These are phyloP conservation scores for Daphoenositta chrysoptera DNA, from an alignment of 2,113 vertebrate species.

Conservation along the genomic window DNA sequence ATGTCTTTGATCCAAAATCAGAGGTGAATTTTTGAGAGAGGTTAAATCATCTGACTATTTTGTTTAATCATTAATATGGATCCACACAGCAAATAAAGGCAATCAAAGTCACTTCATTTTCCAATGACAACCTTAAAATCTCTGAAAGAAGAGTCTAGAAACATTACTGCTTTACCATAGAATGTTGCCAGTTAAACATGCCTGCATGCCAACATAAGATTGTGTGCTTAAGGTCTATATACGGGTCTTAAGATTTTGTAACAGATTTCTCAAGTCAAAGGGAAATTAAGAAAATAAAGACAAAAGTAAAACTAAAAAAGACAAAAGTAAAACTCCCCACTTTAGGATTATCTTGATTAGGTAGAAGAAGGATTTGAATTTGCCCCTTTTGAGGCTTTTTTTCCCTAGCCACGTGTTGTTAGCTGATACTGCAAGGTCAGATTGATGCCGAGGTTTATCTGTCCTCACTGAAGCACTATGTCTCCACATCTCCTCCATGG, in stretches of 20 bases:
- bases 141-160: neutral
- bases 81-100: neutral
- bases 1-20: slow-evolving; percentile 57
- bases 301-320: neutral
- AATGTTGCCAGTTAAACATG: neutral
- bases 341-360: neutral
- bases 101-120: slow-evolving; percentile 11
- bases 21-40: slow-evolving; percentile 51
- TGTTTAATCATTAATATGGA: slow-evolving; percentile 26
- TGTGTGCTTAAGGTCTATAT: neutral
- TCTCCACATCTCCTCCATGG: neutral
- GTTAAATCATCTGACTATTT: slow-evolving; percentile 18
- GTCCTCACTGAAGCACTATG: neutral
- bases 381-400: neutral
- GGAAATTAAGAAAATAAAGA: neutral
- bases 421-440: neutral
- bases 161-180: neutral
- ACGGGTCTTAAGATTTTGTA: neutral
- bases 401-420: neutral
- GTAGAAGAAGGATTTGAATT: neutral
- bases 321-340: neutral
- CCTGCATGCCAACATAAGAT: neutral
- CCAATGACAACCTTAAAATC: neutral
- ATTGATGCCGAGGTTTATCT: neutral
- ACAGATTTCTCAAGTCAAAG: neutral